Base-by-base conservation (phyloP, 2,888 invertebrate species). In the Polyommatus iphigenia region DNA sequence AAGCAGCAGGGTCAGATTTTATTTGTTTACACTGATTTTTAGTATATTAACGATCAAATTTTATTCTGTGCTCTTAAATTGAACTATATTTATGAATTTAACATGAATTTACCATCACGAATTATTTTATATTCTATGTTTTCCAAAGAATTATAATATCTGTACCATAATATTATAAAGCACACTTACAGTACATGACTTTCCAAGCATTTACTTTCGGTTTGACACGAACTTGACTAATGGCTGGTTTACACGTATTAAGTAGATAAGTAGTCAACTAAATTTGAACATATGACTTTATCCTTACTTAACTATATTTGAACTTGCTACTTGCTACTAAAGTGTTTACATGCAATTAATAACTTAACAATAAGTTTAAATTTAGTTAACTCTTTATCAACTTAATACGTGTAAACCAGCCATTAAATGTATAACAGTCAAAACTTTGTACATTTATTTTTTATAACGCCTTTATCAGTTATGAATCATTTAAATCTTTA, bases 21-120 rank as follows among this genome's bases (percentile, higher is more conserved):
- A 75, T 29, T 29, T 50, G 75, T 75, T 75, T 54, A 75, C 50
- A 50, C 13, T 54, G 24, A 13, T 73, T 46, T 54, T 54, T 54
- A 54, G 54, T 18, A 54, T 18, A 54, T 18, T 54, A 54, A 54
- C 15, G 13, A 54, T 54, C 50, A 50, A 50, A 54, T 41, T 41
- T 41, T 41, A 15, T 15, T 15, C 15, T 50, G n/a, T 57, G 6
- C 20, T 59, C n/a, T 20, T 59, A 7, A n/a, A 59, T 20, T 57
- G 13, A 57, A 59, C 59, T 59, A 59, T 62, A 24, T 18, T 8
- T 62, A 24, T 24, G 8, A 24, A 57, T 57, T 20, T 10, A 62
- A 20, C n/a, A 3, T 62, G 20, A 24, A 62, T 20, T 62, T 24
- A 24, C 10, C 24, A 24, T 54, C 18, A 15, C 54, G 54, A 62